Base-by-base conservation (phyloP, 2,888 invertebrate genomes). In the Drosophila maculinotata region DNA sequence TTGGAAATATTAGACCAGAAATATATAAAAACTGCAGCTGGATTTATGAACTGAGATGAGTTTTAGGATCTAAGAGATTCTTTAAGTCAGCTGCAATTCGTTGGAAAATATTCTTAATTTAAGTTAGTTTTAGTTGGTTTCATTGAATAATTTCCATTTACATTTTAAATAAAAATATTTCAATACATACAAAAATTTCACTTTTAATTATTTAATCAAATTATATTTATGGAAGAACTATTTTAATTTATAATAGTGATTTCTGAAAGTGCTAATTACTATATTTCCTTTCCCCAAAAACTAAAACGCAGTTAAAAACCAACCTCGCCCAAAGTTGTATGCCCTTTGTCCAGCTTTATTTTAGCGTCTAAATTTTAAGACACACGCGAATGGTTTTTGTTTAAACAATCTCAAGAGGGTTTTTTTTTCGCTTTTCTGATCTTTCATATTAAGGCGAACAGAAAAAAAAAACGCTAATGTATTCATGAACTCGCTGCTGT, bases 391-490 rank as follows among this genome's bases (percentile, higher is more conserved):
- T 54, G 31, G 48, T 57, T 68, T 64, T 82, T 72, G 69, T 76
- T 81, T 67, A 79, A 70, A 70, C 66, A 70, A 79, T 75, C 77
- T 68, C 68, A 81, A 77, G 71, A 35, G 53, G 52, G 6, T 15
- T 59, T 66, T 68, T 57, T 47, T 48, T 58, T 42, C 51, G 62
- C 51, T 45, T 65, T 64, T 44, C 59, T 66, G 66, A 65, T 81
- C 68, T 77, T 56, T 69, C 44, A 53, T 57, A 58, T 52, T 12
- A 15, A 51, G 36, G n/a, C 39, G 39, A 51, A 44, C 1, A 23
- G 26, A 26, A 42, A 51, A 10, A 48, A 42, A 64, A 66, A 75
- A 63, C 47, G 79, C 72, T 82, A 72, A 77, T 82, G 83, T 79
- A 79, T 75, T 84, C 85, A 79, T 56, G 69, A 60, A 76, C 48